phyloP scores from a whole-genome alignment of 2,888 invertebrate genomes.

The Pyralis farinalis region DNA sequence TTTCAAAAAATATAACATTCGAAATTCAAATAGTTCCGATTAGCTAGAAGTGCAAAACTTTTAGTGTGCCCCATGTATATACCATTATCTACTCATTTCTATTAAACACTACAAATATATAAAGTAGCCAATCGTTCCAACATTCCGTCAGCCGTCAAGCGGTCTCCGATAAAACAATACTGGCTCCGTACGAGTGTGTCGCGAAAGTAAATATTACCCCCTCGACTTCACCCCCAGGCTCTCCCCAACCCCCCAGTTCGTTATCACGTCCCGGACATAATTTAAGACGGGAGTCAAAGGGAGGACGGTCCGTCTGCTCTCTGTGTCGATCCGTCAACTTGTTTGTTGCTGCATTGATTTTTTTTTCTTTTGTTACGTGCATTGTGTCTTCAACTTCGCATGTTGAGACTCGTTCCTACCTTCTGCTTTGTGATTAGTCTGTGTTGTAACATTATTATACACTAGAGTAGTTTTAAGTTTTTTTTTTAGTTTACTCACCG shows the following conservation, averaged over 20 bases:
- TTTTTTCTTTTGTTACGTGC: slow-evolving; percentile 3
- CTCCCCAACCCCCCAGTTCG: slow-evolving; percentile 31
- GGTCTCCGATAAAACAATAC: slow-evolving; percentile 9
- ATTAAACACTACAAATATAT: no score
- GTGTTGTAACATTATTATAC: no score
- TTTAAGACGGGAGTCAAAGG: slow-evolving; percentile 58
- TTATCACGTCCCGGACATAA: slow-evolving; percentile 77
- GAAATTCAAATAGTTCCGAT: no score
- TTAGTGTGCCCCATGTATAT: no score
- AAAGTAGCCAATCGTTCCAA: slow-evolving; percentile 2
- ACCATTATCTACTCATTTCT: no score
- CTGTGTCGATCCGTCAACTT: slow-evolving; percentile 29
- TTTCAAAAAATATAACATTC: no score
- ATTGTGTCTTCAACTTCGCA: no score
- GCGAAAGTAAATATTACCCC: slow-evolving; percentile 50
- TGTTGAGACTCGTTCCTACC: no score
- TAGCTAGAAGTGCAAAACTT: no score
- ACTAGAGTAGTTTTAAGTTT: no score
- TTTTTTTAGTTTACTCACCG: no score
- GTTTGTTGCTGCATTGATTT: slow-evolving; percentile 20
- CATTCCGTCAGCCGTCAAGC: slow-evolving; percentile 8
- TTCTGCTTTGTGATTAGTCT: no score
- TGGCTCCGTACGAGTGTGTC: slow-evolving; percentile 23
- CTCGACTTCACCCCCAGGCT: slow-evolving; percentile 18
- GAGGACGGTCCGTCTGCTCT: slow-evolving; percentile 30